Base-by-base conservation (phyloP, 1,140 invertebrate species). In the Chymomyza costata region DNA sequence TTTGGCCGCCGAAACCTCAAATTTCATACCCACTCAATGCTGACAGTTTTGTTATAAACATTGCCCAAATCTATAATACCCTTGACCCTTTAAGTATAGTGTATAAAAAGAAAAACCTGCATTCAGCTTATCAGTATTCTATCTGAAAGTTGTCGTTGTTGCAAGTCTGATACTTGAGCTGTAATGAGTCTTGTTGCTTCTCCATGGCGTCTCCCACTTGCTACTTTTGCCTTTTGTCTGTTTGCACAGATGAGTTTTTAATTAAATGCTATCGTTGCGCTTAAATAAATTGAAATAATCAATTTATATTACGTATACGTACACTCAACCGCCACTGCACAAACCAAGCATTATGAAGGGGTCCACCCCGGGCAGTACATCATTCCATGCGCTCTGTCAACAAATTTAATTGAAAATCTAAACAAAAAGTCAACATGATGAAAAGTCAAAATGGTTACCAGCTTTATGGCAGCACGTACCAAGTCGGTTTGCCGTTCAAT, bases 331-430 rank as follows among this genome's bases (percentile, higher is more conserved):
- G n/a, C n/a, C n/a, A n/a, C n/a, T n/a, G n/a, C n/a, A n/a, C n/a
- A n/a, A n/a, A n/a, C n/a, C n/a, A n/a, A n/a, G n/a, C n/a, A n/a
- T n/a, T 31, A 32, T 11, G 17, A 25, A 10, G 1, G 17, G 35
- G 8, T 11, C 15, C 13, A 18, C 18, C 34, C 3, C 15, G 6
- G 17, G 3, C 6, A 19, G 16, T 25, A 11, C 11, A 8, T 49
- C 8, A 11, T n/a, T 31, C 14, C 14, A n/a, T 7, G 14, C 45
- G 21, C 39, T 60, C 53, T 56, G 76, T 69, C 71, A 82, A 78
- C 71, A 82, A 82, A 80, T 82, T 82, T 82, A 82, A 82, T 83
- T 82, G 78, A 82, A 82, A 82, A 83, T 82, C 78, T 82, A 82
- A 82, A 82, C 78, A 82, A 73, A 70, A 54, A 82, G 69, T 76